Evolutionary conservation across 2,113 vertebrate species (phyloP), one percentile per base, ranked within the genome.

Genomic region (Proteles cristata): DNA sequence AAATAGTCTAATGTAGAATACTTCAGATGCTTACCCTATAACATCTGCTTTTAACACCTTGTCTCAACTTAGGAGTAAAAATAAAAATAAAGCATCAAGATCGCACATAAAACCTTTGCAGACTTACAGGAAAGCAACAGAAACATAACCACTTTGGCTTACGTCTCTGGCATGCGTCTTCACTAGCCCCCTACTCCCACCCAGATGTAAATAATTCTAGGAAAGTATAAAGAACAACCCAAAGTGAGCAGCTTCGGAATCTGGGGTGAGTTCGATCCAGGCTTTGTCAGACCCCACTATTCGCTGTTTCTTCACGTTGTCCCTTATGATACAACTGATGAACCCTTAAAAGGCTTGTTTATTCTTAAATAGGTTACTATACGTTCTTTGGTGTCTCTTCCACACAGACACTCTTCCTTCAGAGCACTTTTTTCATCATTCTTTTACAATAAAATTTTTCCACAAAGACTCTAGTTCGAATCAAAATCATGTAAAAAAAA

Each of bases 31-130:
- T 92, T 26, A 94, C 53, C 35, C 28, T 33, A 26, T 85, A 93
- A 91, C n/a, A 83, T 0, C 10, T 63, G 21, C 14, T 93, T 90
- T 96, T 94, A 93, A 94, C 48, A 97, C 33, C 66, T 5, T 94
- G 17, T 31, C 82, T 97, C 65, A 83, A 85, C 5, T 69, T 69
- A 82, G 21, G 7, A 93, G 25, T 73, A 91, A 96, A 74, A 93
- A 82, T 79, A 76, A 85, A 90, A 97, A 96, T 96, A 96, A 85
- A 90, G 43, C 35, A 50, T 93, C 43, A 97, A 35, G 11, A 86
- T 93, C 66, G 73, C 69, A 86, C 23, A 33, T 58, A 88, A 92
- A 83, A 82, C 66, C 26, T 90, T 80, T 71, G 79, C 45, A 61
- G 21, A 96, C 74, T 35, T 73, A 94, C 2, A 95, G 88, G 93